A percentile compares a stretch with the other conserved stretches of the same genome.
Evolutionary conservation across 2,888 invertebrate genomes (phyloP).

Genomic region (Aphidius colemani): DNA sequence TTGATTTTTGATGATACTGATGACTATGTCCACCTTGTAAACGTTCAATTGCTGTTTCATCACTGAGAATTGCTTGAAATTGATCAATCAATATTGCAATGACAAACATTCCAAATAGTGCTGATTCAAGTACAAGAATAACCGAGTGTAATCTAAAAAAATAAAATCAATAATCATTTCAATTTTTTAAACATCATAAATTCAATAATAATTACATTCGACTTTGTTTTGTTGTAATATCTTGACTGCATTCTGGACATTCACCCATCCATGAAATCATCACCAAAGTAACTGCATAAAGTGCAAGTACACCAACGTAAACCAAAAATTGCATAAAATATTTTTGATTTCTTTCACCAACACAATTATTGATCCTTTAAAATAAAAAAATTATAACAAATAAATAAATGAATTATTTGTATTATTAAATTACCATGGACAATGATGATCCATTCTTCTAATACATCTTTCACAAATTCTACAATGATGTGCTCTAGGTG

Average conservation of each 20-base stretch:
- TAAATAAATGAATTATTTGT: neutral
- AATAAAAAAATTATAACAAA: slow-evolving; percentile 22
- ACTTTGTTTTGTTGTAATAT: slow-evolving; percentile 71
- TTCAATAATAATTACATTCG: slow-evolving; percentile 67
- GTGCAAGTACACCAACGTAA: slow-evolving; percentile 72
- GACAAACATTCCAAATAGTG: slow-evolving; percentile 87
- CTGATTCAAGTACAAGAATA: slow-evolving; percentile 78
- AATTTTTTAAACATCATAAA: neutral
- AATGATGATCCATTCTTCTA: slow-evolving; percentile 83
- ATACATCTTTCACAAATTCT: slow-evolving; percentile 85
- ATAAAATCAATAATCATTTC: slow-evolving; percentile 41
- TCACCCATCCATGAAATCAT: slow-evolving; percentile 74
- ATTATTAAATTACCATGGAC: slow-evolving; percentile 68
- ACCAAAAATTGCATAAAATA: slow-evolving; percentile 88
- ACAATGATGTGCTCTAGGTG: slow-evolving; percentile 87
- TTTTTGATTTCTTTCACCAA: slow-evolving; percentile 90
- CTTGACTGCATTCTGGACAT: slow-evolving; percentile 70
- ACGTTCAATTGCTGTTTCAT: slow-evolving; percentile 84
- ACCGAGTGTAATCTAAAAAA: slow-evolving; percentile 74
- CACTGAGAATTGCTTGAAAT: slow-evolving; percentile 79
- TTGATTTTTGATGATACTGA: slow-evolving; percentile 62
- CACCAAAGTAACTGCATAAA: slow-evolving; percentile 74
- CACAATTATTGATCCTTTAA: slow-evolving; percentile 86
- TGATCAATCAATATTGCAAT: slow-evolving; percentile 86
- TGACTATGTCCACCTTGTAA: slow-evolving; percentile 71